Percentiles rank a stretch among this genome's conserved stretches.
Evolutionary conservation across 2,113 vertebrate species (phyloP).

Genomic region (Antigone vipio): DNA sequence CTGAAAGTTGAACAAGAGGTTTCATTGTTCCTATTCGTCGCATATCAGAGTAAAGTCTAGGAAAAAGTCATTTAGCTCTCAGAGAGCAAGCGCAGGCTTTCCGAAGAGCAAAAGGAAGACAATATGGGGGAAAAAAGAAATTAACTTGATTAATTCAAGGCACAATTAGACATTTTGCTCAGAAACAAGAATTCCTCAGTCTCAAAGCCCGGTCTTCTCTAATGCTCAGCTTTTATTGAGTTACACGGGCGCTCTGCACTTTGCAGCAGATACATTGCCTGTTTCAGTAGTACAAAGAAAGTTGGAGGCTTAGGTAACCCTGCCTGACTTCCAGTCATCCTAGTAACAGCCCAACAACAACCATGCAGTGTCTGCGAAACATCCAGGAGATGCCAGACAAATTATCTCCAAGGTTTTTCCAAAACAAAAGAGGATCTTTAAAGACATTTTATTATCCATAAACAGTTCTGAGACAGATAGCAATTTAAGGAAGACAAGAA

Average conservation of each 20-base stretch:
- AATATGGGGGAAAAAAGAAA: neutral
- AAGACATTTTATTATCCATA: conserved; percentile 53
- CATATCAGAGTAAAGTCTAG: neutral
- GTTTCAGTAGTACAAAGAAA: neutral
- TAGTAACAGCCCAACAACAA: conserved; percentile 37
- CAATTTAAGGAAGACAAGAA: conserved; percentile 28
- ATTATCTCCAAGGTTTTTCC: conserved; percentile 42
- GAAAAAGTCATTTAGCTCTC: neutral
- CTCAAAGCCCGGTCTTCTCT: neutral
- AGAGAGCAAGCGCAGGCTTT: neutral
- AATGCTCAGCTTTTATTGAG: neutral
- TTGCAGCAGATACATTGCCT: neutral
- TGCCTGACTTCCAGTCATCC: conserved; percentile 24
- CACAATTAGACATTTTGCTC: neutral
- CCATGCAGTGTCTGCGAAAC: neutral
- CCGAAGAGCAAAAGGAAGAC: neutral
- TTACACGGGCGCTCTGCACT: neutral
- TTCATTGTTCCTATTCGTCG: neutral
- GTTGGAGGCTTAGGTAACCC: conserved; percentile 29
- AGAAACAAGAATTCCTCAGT: neutral
- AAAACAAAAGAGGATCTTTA: conserved; percentile 52
- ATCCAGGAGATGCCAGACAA: conserved; percentile 48
- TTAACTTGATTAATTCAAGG: neutral
- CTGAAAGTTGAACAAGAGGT: neutral
- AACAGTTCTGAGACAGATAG: conserved; percentile 47